A percentile compares a stretch with the other conserved stretches of the same genome.
Conservation (phyloP, 2,113 vertebrate species). For the Barbus barbus region DNA sequence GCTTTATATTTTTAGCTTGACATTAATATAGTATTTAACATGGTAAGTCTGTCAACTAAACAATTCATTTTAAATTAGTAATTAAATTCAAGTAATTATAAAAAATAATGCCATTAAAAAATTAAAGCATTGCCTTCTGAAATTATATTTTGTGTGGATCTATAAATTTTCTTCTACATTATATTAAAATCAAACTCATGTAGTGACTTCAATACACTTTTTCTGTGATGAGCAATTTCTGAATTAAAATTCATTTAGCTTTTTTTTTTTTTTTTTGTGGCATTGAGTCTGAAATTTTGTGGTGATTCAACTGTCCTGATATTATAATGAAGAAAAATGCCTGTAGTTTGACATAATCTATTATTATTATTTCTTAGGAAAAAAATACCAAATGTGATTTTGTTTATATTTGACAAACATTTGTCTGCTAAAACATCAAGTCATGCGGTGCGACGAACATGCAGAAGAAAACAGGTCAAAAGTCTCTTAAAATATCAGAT, state of each 20-base stretch:
- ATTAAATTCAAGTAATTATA: background rate
- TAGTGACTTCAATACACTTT: background rate
- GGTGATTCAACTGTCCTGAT: background rate
- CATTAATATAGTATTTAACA: background rate
- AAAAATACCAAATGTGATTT: background rate
- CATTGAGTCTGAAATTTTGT: background rate
- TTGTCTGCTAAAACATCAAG: background rate
- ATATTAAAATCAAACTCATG: background rate
- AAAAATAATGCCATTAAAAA: background rate
- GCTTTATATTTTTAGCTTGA: background rate
- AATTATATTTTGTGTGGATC: background rate
- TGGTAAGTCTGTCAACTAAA: background rate
- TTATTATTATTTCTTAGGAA: background rate
- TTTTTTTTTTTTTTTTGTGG: too few relatives aligned
- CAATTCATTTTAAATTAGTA: background rate
- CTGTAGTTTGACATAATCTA: background rate
- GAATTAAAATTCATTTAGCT: background rate
- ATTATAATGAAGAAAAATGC: background rate
- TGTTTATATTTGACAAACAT: background rate
- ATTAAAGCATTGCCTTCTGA: background rate
- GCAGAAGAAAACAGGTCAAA: background rate
- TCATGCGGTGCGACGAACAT: background rate
- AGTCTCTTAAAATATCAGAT: background rate
- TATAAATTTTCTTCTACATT: background rate
- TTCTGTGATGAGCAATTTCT: background rate